These are phyloP conservation scores for Tenodera sinensis DNA, from an alignment of 2,888 invertebrate species.

Conservation along the genomic window DNA sequence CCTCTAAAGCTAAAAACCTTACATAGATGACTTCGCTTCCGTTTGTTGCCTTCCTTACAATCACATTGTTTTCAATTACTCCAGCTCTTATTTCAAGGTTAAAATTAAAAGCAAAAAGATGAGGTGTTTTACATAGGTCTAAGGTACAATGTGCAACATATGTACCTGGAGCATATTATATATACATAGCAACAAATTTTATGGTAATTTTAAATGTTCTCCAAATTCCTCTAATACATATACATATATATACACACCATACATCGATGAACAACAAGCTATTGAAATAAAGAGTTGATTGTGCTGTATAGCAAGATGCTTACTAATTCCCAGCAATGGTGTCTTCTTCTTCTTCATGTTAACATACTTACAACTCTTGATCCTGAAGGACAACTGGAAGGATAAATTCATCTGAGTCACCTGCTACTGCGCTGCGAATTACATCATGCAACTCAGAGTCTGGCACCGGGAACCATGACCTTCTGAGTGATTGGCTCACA, in stretches of 20 bases:
- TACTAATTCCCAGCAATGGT: neutral
- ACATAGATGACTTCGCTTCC: neutral
- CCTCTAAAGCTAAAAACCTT: neutral
- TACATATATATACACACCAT: neutral
- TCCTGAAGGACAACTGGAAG: slow-evolving; percentile 55
- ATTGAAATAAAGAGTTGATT: neutral
- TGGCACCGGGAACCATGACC: slow-evolving; percentile 54
- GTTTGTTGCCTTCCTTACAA: neutral
- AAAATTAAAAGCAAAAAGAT: neutral
- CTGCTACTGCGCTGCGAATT: slow-evolving; percentile 49
- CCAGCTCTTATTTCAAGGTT: neutral
- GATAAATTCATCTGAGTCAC: slow-evolving; percentile 57
- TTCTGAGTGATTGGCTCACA: slow-evolving; percentile 53
- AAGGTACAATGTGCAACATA: neutral
- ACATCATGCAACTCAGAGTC: slow-evolving; percentile 53
- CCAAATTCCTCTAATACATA: neutral
- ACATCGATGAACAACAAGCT: neutral
- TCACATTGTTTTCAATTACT: neutral
- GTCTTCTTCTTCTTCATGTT: neutral
- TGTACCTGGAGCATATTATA: neutral
- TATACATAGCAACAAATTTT: neutral
- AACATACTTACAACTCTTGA: slow-evolving; percentile 27
- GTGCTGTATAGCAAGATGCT: neutral
- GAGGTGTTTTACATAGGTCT: neutral
- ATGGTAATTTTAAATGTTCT: neutral